A percentile compares a stretch with the other conserved stretches of the same genome.
Evolutionary conservation across 2,113 vertebrate genomes (phyloP).

Genomic region (Rhombomys opimus): DNA sequence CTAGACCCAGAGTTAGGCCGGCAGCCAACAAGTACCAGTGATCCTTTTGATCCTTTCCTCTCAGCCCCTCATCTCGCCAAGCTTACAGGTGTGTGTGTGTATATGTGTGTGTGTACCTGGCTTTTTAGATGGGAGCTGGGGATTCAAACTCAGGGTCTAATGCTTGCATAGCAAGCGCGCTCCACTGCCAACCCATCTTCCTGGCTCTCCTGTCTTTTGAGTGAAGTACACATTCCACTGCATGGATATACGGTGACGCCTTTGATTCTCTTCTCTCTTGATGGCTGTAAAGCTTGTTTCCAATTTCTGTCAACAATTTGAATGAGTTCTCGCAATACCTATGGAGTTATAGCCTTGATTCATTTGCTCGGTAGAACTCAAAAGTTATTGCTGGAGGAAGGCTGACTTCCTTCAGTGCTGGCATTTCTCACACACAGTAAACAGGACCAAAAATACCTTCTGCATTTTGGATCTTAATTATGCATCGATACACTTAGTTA

Average conservation of each 20-base stretch:
- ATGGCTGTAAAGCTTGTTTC: constrained; percentile 33
- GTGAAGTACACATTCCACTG: neutral
- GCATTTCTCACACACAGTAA: constrained; percentile 55
- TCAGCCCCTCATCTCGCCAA: neutral
- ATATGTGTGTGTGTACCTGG: too few species aligned
- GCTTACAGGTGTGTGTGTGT: neutral
- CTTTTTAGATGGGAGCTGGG: neutral
- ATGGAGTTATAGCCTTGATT: neutral
- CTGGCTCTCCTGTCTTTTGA: neutral
- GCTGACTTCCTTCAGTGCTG: constrained; percentile 22
- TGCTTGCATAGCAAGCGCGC: too few species aligned
- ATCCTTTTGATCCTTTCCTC: neutral
- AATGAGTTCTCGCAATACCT: constrained; percentile 4
- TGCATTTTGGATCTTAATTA: constrained; percentile 72
- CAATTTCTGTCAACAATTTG: constrained; percentile 36
- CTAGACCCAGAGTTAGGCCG: too few species aligned
- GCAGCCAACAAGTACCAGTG: too few species aligned
- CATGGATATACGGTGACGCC: neutral
- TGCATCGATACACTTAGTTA: constrained; percentile 77
- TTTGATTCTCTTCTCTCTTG: neutral
- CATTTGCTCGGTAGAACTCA: constrained; percentile 25
- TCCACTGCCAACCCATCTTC: rapidly evolving
- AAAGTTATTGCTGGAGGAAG: constrained; percentile 36
- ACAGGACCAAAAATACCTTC: constrained; percentile 73
- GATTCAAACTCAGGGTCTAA: neutral